Evolutionary conservation across 35 echinoderm and acorn worm species (phyloP).

Genomic region (Holothuria glaberrima): DNA sequence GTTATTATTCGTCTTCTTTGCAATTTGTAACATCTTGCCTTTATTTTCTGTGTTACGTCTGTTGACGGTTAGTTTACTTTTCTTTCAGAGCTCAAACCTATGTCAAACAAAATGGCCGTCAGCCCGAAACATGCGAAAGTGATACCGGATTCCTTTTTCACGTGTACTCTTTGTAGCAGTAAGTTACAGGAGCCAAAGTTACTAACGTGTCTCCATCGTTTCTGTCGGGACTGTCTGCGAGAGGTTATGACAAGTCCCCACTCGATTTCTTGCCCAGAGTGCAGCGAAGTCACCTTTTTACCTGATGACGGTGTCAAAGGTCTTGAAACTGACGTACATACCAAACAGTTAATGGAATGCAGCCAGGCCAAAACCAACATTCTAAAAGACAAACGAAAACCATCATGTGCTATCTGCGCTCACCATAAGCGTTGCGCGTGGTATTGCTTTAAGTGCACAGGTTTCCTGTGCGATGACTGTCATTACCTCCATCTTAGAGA

Average conservation of each 20-base stretch:
- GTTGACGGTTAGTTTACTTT: no score
- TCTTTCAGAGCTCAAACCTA: no score
- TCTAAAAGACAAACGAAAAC: constrained; percentile 37
- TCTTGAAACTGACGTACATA: constrained; percentile 45
- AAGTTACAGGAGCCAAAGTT: constrained; percentile 17
- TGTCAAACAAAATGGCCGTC: not conserved
- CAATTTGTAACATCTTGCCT: no score
- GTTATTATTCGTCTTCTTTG: no score
- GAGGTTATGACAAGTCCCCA: not conserved
- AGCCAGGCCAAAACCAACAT: not conserved
- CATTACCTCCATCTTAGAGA: constrained; percentile 4
- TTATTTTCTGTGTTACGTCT: no score
- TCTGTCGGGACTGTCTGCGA: constrained; percentile 7
- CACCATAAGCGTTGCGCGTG: constrained; percentile 1
- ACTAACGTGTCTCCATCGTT: constrained; percentile 29
- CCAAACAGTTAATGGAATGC: constrained; percentile 37
- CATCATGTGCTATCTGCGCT: constrained; percentile 3
- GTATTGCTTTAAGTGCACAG: constrained; percentile 47
- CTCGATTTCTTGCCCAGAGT: not conserved
- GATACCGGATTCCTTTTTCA: constrained; percentile 7
- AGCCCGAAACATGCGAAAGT: not conserved
- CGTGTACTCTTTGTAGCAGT: not conserved
- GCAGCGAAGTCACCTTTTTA: constrained; percentile 6
- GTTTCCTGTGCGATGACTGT: constrained; percentile 38
- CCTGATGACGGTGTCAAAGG: constrained; percentile 4